phyloP scores from a whole-genome alignment of 1,140 invertebrate genomes.

The Lerema accius region DNA sequence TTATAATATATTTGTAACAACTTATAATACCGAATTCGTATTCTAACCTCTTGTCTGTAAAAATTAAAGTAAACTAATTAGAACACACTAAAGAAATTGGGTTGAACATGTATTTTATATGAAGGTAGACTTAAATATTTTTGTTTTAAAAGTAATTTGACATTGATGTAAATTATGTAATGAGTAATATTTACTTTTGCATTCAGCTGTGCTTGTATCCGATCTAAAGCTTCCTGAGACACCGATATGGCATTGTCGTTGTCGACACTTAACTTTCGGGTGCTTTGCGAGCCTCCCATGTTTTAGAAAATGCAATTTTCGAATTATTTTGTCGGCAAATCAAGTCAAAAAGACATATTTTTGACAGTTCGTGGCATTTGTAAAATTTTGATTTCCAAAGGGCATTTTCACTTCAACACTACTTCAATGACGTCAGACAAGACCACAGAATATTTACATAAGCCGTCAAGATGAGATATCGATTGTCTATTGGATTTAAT shows the following conservation, averaged over 20 bases:
- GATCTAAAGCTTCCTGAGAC: slow-evolving; percentile 72
- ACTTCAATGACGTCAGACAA: too few relatives aligned
- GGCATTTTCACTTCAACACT: too few relatives aligned
- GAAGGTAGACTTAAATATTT: slow-evolving; percentile 21
- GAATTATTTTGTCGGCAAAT: slow-evolving; percentile 71
- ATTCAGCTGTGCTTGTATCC: slow-evolving; percentile 70
- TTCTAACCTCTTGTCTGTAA: neutral
- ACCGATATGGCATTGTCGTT: slow-evolving; percentile 77
- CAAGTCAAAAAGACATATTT: slow-evolving; percentile 72
- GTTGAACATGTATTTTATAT: neutral
- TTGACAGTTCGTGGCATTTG: slow-evolving; percentile 50
- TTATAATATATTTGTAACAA: too few relatives aligned
- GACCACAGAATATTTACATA: too few relatives aligned
- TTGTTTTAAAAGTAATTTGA: slow-evolving; percentile 60
- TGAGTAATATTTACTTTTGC: slow-evolving; percentile 71
- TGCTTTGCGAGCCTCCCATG: slow-evolving; percentile 77
- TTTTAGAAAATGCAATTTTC: slow-evolving; percentile 64
- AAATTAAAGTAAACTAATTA: neutral
- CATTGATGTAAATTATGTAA: slow-evolving; percentile 81
- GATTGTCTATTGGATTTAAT: too few relatives aligned
- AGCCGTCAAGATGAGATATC: too few relatives aligned
- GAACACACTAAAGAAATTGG: neutral
- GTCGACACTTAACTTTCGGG: slow-evolving; percentile 73
- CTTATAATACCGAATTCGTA: too few relatives aligned
- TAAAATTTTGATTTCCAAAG: neutral